Percentiles rank a stretch among this genome's conserved stretches.
These are phyloP conservation scores for Phymastichus coffea DNA, from an alignment of 1,140 invertebrate species.

Conservation along the genomic window DNA sequence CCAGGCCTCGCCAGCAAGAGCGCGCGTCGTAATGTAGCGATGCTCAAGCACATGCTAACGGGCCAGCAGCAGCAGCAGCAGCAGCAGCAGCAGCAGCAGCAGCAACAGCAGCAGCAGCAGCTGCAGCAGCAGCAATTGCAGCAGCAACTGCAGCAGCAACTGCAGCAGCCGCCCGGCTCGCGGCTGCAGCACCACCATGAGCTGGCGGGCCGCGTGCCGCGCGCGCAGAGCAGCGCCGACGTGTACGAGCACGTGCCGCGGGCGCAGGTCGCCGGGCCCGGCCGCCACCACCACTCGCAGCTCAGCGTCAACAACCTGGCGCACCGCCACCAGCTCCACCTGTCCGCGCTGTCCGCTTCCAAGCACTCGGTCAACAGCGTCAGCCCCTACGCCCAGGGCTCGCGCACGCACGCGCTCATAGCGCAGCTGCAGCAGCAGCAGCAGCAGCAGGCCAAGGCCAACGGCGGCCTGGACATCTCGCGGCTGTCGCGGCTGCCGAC, in stretches of 20 bases:
- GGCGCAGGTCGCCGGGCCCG: conserved; percentile 40
- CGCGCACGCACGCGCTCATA: background rate
- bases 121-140: conserved; percentile 31
- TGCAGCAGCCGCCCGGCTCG: conserved; percentile 18
- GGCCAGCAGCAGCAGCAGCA: conserved; percentile 47
- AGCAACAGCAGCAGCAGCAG: conserved; percentile 11
- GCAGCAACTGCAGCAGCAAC: conserved; percentile 31
- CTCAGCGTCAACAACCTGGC: conserved; percentile 53
- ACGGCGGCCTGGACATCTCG: conserved; percentile 60
- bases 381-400: conserved; percentile 35
- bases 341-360: conserved; percentile 67
- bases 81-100: conserved; percentile 35
- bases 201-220: conserved; percentile 13
- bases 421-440: conserved; percentile 26
- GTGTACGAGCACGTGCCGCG: conserved; percentile 48
- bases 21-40: no score
- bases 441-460: conserved; percentile 45
- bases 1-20: no score
- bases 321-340: conserved; percentile 63
- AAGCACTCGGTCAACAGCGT: conserved; percentile 73
- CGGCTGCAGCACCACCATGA: conserved; percentile 32
- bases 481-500: conserved; percentile 51
- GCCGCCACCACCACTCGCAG: conserved; percentile 48
- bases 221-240: conserved; percentile 45
- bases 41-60: conserved; percentile 59